Base-by-base conservation (phyloP, 2,888 invertebrate species). In the Synanthedon tipuliformis region DNA sequence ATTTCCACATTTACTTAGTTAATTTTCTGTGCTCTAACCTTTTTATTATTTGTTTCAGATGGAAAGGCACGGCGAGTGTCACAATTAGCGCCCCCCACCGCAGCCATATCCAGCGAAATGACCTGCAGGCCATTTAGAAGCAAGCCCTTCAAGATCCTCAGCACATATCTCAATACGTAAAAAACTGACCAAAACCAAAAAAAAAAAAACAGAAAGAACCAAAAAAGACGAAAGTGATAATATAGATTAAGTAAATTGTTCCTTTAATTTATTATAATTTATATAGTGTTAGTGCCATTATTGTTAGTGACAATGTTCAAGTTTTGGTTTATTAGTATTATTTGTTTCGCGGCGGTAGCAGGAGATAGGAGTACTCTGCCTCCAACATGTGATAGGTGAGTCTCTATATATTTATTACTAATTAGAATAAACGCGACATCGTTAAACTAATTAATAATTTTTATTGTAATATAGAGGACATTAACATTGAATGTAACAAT, bases 331-430 rank as follows among this genome's bases (percentile, higher is more conserved):
- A 41, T 73, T 51, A 60, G 62, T 56, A 61, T 75, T 53, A 57
- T 78, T 57, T 53, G 59, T 12, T 23, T 40, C 5, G 40, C 34
- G 12, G 50, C 18, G 54, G 52, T 61, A 54, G 72, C 65, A 3
- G 75, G 80, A 8, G 86, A 88, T 60, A 70, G 86, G 65, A 81
- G 72, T 56, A 69, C 69, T 34, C 67, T 88, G 57, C 88, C 89
- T 52, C 89, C 89, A 15, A 84, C 89, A 51, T 90, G 89, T 74
- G 77, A 76, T 69, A 89, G 89, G 89, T 89, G 65, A 88, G 86
- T 73, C 51, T 50, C 51, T 50, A 27, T 45, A 45, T 45, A 1
- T 45, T 45, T 13, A 12, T 45, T 34, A 34, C 8, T 34, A 34
- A 34, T 34, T 34, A 3, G 5, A 34, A 10, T 10, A 34, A 3